Evolutionary conservation across 2,888 invertebrate genomes (phyloP), one percentile per base, ranked within the genome.

Genomic region (Tenthredo livida): DNA sequence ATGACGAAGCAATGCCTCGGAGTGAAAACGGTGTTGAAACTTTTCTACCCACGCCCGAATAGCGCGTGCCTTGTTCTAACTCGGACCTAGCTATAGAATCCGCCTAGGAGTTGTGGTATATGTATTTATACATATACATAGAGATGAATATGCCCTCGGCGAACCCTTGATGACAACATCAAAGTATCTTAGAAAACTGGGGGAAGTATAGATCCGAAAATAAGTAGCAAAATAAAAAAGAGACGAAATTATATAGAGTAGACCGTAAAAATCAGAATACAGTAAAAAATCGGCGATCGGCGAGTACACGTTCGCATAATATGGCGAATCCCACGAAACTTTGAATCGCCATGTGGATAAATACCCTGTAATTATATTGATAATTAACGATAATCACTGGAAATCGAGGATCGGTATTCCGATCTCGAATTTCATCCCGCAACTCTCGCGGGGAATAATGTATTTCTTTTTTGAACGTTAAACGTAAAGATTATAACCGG

Each of bases 1-100:
- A 77, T 77, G 47, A 77, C 80, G 61, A 61, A 61, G 40, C 80
- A n/a, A 43, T 21, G 61, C 37, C 61, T 33, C 37, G 40, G 7
- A 80, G 80, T 37, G 58, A 80, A 80, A 80, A 80, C 61, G 21
- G 80, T 80, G 61, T 80, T 37, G 80, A 80, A 61, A 80, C 37
- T 61, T 61, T 54, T 77, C 77, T 50, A 54, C 80, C 80, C 80
- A 80, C 58, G 80, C 78, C n/a, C 40, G 40, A 21, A 73, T 73
- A 29, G 47, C 17, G 7, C 75, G 50, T 50, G 73, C 73, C 75
- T 50, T 43, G n/a, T 72, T 21, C n/a, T 9, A 73, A 73, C 72
- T 43, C 72, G 72, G 17, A 3, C 15, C 15, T n/a, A n/a, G n/a
- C n/a, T 47, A 47, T 47, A 47, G 47, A n/a, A n/a, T n/a, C 47